Evolutionary conservation across 2,888 invertebrate species (phyloP).

Genomic region (Ectobius pallidus): DNA sequence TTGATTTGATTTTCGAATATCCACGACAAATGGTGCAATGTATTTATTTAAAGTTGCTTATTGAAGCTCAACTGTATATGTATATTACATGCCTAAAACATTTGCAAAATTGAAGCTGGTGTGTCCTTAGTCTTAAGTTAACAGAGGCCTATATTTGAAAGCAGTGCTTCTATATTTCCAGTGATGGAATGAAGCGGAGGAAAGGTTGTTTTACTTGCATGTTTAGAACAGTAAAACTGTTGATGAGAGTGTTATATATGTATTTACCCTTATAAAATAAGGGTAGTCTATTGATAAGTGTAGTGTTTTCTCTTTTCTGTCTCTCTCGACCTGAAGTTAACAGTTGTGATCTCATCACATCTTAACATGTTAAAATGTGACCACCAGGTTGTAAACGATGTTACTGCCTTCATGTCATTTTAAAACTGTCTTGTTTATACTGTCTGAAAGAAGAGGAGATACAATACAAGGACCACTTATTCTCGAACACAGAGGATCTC

Average conservation of each 20-base stretch:
- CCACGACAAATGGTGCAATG: too few species aligned
- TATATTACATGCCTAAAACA: too few species aligned
- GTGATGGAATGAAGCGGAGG: background rate
- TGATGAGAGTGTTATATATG: background rate
- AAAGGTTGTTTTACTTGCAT: background rate
- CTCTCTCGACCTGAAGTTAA: background rate
- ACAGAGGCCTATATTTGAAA: constrained; percentile 4
- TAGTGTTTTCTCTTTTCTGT: background rate
- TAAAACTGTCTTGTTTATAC: background rate
- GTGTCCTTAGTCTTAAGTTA: too few species aligned
- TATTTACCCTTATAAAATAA: background rate
- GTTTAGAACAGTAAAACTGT: constrained; percentile 3
- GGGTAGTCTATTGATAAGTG: background rate
- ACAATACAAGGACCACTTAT: background rate
- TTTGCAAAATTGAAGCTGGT: too few species aligned
- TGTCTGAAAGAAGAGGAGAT: background rate
- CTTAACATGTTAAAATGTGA: background rate
- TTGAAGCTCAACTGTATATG: too few species aligned
- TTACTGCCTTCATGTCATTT: background rate
- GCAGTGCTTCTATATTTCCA: constrained; percentile 3
- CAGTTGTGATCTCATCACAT: constrained; percentile 12
- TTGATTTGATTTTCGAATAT: too few species aligned
- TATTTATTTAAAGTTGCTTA: too few species aligned
- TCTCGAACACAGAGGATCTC: background rate
- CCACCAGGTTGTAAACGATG: background rate